A percentile compares a stretch with the other conserved stretches of the same genome.
Evolutionary conservation across 2,113 vertebrate genomes (phyloP).

Genomic region (Dicaeum eximium): DNA sequence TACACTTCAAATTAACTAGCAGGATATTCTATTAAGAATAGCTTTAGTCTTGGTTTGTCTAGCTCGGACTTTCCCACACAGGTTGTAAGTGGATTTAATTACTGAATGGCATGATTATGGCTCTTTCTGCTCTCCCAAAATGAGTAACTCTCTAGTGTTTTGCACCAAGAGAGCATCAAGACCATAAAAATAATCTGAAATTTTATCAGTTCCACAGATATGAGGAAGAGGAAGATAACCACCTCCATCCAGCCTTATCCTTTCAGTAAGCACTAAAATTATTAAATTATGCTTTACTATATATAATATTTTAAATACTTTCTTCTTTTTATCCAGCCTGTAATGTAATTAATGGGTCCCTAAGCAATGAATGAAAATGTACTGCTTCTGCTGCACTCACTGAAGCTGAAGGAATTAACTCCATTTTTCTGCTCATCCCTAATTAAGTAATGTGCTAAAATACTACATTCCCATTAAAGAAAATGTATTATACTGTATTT

Average conservation of each 20-base stretch:
- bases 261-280: neutral
- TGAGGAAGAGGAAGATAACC: neutral
- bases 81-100: constrained; percentile 12
- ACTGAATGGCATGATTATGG: neutral
- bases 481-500: constrained; percentile 33
- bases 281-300: neutral
- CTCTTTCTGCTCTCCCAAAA: neutral
- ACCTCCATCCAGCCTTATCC: neutral
- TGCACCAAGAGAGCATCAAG: neutral
- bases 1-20: neutral
- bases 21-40: neutral
- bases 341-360: neutral
- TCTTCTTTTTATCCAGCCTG: neutral
- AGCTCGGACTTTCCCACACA: neutral
- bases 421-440: constrained; percentile 34
- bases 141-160: neutral
- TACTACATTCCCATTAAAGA: constrained; percentile 17
- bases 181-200: neutral
- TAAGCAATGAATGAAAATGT: neutral
- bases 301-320: neutral
- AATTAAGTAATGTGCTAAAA: constrained; percentile 54
- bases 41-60: neutral
- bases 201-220: neutral
- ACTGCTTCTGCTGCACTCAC: neutral
- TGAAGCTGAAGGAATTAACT: constrained; percentile 42